Percentiles rank a stretch among this genome's conserved stretches.
Evolutionary conservation across 2,888 invertebrate genomes (phyloP).

Genomic region (Stomorhina lunata): DNA sequence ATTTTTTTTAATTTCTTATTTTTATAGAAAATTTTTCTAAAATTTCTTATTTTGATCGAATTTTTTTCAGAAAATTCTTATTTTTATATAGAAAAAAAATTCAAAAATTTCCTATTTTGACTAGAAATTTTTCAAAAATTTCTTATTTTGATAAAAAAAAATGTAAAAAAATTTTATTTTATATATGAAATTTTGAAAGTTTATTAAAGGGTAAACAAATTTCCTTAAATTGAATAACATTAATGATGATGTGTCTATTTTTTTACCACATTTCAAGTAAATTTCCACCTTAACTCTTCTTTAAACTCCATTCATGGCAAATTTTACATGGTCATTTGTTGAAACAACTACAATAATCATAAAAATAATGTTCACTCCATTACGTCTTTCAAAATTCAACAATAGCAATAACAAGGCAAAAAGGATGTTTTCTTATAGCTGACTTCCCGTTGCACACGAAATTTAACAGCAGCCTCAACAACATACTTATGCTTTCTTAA

Average conservation of each 20-base stretch:
- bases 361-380: slow-evolving; percentile 78
- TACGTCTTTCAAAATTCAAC: slow-evolving; percentile 68
- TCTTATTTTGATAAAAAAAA: too few relatives aligned
- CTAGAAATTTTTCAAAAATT: too few relatives aligned
- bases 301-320: slow-evolving; percentile 34
- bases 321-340: slow-evolving; percentile 37
- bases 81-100: too few relatives aligned
- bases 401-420: slow-evolving; percentile 7
- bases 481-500: not conserved
- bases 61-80: too few relatives aligned
- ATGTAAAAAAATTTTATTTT: too few relatives aligned
- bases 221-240: not conserved
- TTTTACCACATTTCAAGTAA: not conserved
- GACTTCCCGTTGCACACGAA: slow-evolving; percentile 32
- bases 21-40: too few relatives aligned
- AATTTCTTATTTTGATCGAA: too few relatives aligned
- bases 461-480: not conserved
- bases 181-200: too few relatives aligned
- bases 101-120: too few relatives aligned
- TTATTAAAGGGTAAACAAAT: too few relatives aligned
- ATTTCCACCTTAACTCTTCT: slow-evolving; percentile 1
- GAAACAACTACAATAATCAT: slow-evolving; percentile 70
- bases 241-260: not conserved
- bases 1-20: too few relatives aligned
- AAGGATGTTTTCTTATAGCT: slow-evolving; percentile 58